These are phyloP conservation scores for Rhabdophis nuchalis DNA, from an alignment of 2,797 vertebrate genomes.

Conservation along the genomic window DNA sequence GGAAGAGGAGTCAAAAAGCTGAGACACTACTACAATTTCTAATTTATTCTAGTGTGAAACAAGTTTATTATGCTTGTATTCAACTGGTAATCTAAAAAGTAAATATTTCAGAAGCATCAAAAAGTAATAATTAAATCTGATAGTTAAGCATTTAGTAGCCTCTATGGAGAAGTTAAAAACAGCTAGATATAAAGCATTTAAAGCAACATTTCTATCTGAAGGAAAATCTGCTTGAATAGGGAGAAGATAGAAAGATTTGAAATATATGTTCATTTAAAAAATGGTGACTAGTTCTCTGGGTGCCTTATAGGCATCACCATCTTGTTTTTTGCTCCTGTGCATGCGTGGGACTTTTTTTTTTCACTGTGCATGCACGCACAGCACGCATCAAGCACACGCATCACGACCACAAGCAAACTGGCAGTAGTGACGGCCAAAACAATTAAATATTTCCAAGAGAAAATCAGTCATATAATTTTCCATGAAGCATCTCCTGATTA, in stretches of 20 bases:
- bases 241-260: neutral
- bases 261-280: neutral
- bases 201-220: neutral
- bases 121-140: neutral
- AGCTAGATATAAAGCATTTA: neutral
- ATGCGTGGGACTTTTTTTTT: too few species aligned
- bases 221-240: neutral
- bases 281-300: neutral
- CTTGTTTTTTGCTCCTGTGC: too few species aligned
- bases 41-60: neutral
- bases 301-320: too few species aligned
- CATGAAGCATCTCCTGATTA: neutral
- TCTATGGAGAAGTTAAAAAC: neutral
- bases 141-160: neutral
- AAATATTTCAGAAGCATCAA: neutral
- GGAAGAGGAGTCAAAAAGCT: neutral
- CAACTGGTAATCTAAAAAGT: neutral
- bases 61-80: neutral
- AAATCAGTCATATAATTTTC: neutral
- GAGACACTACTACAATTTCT: neutral
- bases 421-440: too few species aligned
- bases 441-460: neutral
- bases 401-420: too few species aligned
- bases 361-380: too few species aligned
- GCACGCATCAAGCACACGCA: too few species aligned